phyloP scores from a whole-genome alignment of 2,113 vertebrate species.

The Uria aalge region DNA sequence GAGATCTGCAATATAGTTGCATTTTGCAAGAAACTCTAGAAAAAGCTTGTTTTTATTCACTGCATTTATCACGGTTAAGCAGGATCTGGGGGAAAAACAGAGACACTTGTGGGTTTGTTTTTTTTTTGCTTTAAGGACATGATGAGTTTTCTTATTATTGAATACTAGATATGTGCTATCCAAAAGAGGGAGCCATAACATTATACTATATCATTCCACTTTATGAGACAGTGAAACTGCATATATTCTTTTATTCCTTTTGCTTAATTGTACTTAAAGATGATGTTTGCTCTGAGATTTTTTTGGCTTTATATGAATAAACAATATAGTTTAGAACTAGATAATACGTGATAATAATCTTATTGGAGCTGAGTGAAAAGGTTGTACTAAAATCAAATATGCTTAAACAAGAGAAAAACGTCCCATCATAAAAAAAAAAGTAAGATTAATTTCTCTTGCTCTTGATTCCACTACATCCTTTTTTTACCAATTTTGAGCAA shows the following conservation, averaged over 20 bases:
- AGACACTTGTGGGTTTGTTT: neutral
- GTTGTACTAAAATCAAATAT: neutral
- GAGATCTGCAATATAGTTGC: neutral
- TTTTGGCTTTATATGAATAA: neutral
- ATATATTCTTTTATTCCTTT: neutral
- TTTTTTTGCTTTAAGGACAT: neutral
- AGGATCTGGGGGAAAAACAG: neutral
- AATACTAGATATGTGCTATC: constrained; percentile 25
- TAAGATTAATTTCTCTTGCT: neutral
- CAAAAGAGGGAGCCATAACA: constrained; percentile 76
- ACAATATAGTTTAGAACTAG: neutral
- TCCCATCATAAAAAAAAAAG: neutral
- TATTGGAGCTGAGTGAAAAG: neutral
- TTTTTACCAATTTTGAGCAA: neutral
- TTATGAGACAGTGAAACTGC: neutral
- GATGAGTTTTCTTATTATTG: neutral
- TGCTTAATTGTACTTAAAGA: neutral
- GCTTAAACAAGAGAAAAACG: neutral
- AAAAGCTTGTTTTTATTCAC: neutral
- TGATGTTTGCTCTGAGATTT: neutral
- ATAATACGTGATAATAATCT: neutral
- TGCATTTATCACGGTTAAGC: neutral
- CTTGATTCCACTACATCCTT: neutral
- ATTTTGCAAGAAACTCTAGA: neutral
- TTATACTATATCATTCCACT: constrained; percentile 19